Conservation (phyloP, 2,797 vertebrate genomes). For the Champsocephalus esox region DNA sequence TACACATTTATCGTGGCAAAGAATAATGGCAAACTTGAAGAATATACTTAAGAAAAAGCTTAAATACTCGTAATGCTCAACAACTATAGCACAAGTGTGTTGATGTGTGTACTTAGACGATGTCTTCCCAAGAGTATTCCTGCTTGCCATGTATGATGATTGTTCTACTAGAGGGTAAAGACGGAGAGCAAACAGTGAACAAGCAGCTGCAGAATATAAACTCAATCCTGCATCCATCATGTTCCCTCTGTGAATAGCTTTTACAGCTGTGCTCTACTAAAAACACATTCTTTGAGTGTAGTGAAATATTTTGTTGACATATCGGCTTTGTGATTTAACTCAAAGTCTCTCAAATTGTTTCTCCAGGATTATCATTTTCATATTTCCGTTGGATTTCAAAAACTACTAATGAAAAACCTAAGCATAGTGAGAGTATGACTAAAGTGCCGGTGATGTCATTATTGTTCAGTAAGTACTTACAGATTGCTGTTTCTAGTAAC, state of each 20-base stretch:
- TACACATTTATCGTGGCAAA: constrained; percentile 45
- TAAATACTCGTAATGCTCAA: constrained; percentile 44
- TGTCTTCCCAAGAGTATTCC: constrained; percentile 51
- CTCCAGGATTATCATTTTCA: background rate
- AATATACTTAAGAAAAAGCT: constrained; percentile 40
- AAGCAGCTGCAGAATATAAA: constrained; percentile 43
- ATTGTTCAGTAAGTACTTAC: constrained; percentile 17
- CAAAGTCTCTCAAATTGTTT: background rate
- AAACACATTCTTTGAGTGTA: background rate
- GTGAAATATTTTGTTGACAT: constrained; percentile 18
- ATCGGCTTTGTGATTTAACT: background rate
- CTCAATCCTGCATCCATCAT: constrained; percentile 14
- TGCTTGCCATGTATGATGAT: constrained; percentile 48
- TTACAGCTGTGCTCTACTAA: constrained; percentile 30
- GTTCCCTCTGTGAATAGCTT: constrained; percentile 30
- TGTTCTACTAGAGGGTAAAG: constrained; percentile 33
- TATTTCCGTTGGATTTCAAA: background rate
- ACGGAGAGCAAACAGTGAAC: constrained; percentile 32
- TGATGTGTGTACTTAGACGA: background rate
- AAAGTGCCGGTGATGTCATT: background rate
- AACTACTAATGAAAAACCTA: constrained; percentile 21
- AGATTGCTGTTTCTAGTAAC: constrained; percentile 6
- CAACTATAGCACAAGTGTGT: constrained; percentile 50
- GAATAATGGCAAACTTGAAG: constrained; percentile 52
- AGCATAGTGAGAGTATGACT: constrained; percentile 14